These are phyloP conservation scores for Plecturocebus donacophilus DNA, from an alignment of 2,113 vertebrate species.

Conservation along the genomic window DNA sequence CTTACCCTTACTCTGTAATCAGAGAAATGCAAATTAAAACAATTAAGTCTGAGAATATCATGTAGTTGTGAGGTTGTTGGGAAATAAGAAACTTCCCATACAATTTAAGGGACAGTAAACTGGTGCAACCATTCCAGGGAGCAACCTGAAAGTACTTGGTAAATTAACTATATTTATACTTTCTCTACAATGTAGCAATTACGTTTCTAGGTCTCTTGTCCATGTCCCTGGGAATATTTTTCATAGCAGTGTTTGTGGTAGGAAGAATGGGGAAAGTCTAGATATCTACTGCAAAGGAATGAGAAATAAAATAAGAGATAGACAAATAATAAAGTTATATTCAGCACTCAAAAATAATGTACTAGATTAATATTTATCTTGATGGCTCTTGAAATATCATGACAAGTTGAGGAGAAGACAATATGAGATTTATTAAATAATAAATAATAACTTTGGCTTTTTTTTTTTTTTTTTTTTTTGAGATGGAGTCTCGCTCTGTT, in stretches of 20 bases:
- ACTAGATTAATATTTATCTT: background rate
- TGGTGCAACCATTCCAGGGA: background rate
- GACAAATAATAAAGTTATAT: background rate
- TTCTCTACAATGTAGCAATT: background rate
- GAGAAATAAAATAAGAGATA: background rate
- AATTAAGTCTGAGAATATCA: background rate
- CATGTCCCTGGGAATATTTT: background rate
- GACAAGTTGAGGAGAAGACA: background rate
- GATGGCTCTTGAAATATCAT: background rate
- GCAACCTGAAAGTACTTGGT: background rate
- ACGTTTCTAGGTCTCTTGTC: background rate
- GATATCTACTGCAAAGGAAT: background rate
- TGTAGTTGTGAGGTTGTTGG: background rate
- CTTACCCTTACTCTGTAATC: background rate
- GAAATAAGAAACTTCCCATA: background rate
- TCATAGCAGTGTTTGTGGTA: background rate
- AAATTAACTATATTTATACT: background rate
- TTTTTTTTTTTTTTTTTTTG: too few species aligned
- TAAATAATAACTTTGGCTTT: background rate
- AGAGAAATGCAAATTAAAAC: background rate
- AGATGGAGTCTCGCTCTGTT: too few species aligned
- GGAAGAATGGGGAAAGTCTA: background rate
- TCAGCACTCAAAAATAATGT: background rate
- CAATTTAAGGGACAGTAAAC: background rate
- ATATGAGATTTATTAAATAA: slow-evolving; percentile 25